Evolutionary conservation across 2,888 invertebrate species (phyloP), one percentile per base, ranked within the genome.

Genomic region (Mythimna lalbum): DNA sequence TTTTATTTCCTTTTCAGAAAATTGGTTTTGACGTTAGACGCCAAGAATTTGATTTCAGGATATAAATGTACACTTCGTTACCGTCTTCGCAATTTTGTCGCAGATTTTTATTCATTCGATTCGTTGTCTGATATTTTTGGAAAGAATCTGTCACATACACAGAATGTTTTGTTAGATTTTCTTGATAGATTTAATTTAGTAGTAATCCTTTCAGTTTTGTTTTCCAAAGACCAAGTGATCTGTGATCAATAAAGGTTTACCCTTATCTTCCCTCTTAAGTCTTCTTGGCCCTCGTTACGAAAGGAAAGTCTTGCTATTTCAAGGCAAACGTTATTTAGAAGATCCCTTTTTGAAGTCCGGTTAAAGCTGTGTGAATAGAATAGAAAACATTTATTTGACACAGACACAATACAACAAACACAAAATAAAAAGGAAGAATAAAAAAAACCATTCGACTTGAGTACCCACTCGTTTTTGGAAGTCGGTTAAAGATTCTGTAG

Each of bases 11-110:
- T 33, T 57, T 62, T 31, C 49, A 49, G 33, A n/a, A 53, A 39
- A 60, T 64, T 64, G 47, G 59, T 65, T 70, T 69, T 75, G 63
- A 74, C 60, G 49, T 75, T 63, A 69, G 55, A 36, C 39, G 21
- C 14, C 3, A 39, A 52, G 57, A 76, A 72, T 63, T 73, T 52
- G 63, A 63, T 76, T 72, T 33, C 53, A 27, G 27, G 5, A 47
- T 47, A 27, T 64, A 56, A 59, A 65, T 49, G 14, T 36, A 53
- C 12, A 76, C 4, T 74, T 70, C 31, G 63, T 74, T 70, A 66
- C 19, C 63, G 55, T 14, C n/a, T 47, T 52, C 27, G 21, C 6
- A n/a, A 60, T 63, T 69, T 60, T 21, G n/a, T 21, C 19, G 21
- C n/a, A 49, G 21, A 61, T 43, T 33, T 73, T 52, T 33, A 52